A percentile compares a stretch with the other conserved stretches of the same genome.
Evolutionary conservation across 2,113 vertebrate species (phyloP).

Genomic region (Phaethon lepturus): DNA sequence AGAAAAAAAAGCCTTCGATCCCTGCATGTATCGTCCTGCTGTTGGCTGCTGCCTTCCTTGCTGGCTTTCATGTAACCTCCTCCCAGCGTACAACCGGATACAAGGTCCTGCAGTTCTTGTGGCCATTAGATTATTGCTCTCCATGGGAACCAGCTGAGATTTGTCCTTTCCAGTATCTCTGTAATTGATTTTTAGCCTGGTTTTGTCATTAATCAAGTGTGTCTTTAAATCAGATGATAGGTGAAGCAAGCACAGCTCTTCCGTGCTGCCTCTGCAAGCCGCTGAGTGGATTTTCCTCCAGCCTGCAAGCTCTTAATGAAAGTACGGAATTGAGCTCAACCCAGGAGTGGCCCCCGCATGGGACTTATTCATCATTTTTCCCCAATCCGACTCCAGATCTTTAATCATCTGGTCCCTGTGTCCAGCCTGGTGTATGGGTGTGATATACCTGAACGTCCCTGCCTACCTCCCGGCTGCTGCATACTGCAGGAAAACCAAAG

Average conservation of each 20-base stretch:
- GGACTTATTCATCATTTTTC: not conserved
- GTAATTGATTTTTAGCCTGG: not conserved
- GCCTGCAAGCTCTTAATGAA: not conserved
- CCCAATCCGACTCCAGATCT: rapidly evolving
- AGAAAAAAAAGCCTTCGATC: not conserved
- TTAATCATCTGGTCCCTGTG: not conserved
- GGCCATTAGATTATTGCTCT: not conserved
- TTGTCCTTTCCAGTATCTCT: not conserved
- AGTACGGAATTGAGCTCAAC: not conserved
- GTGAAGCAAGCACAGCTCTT: not conserved
- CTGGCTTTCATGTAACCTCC: not conserved
- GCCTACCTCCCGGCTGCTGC: rapidly evolving
- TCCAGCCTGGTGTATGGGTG: not conserved
- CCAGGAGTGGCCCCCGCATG: not conserved
- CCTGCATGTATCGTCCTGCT: rapidly evolving
- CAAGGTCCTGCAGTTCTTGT: not conserved
- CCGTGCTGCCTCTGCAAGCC: not conserved
- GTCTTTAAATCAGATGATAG: not conserved
- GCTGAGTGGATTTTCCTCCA: not conserved
- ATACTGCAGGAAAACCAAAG: not conserved
- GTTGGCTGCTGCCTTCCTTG: not conserved
- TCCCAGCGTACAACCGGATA: rapidly evolving
- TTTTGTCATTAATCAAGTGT: conserved; percentile 16
- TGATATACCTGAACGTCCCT: rapidly evolving
- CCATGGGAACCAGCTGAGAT: not conserved